Evolutionary conservation across 2,888 invertebrate genomes (phyloP).

Genomic region (Cephalotes varians): DNA sequence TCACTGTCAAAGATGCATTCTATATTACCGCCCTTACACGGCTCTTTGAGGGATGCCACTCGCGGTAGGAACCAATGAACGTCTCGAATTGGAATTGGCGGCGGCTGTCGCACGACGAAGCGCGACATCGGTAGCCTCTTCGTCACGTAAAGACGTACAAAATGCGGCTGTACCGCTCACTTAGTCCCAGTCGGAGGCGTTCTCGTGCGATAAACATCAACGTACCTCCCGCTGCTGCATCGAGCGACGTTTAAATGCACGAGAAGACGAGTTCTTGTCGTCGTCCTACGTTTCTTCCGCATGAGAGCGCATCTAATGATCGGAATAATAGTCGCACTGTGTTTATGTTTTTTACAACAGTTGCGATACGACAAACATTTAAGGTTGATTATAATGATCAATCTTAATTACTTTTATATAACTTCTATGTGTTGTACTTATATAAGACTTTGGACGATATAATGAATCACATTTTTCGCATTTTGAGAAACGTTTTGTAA

Average conservation of each 20-base stretch:
- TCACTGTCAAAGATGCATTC: conserved; percentile 71
- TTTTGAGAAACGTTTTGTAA: neutral
- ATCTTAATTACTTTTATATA: conserved; percentile 39
- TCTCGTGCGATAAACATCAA: conserved; percentile 56
- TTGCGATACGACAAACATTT: conserved; percentile 74
- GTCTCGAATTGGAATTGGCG: conserved; percentile 59
- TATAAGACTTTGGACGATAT: neutral
- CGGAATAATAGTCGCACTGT: conserved; percentile 67
- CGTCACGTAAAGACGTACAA: conserved; percentile 59
- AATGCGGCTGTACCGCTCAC: conserved; percentile 57
- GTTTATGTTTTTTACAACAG: conserved; percentile 76
- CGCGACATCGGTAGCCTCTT: conserved; percentile 46
- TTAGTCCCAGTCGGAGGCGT: conserved; percentile 56
- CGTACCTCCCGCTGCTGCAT: conserved; percentile 53
- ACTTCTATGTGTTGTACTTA: neutral
- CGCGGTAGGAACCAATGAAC: conserved; percentile 56
- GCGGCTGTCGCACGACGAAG: conserved; percentile 37
- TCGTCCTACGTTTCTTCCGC: conserved; percentile 53
- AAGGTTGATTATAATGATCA: conserved; percentile 58
- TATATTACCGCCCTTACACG: conserved; percentile 30
- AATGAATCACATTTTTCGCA: neutral
- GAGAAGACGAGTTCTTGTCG: conserved; percentile 53
- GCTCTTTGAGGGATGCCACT: conserved; percentile 38
- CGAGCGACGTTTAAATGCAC: conserved; percentile 55
- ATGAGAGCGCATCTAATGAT: conserved; percentile 54